These are phyloP conservation scores for Pongo abelii DNA, from an alignment of 2,113 vertebrate species.

Conservation along the genomic window DNA sequence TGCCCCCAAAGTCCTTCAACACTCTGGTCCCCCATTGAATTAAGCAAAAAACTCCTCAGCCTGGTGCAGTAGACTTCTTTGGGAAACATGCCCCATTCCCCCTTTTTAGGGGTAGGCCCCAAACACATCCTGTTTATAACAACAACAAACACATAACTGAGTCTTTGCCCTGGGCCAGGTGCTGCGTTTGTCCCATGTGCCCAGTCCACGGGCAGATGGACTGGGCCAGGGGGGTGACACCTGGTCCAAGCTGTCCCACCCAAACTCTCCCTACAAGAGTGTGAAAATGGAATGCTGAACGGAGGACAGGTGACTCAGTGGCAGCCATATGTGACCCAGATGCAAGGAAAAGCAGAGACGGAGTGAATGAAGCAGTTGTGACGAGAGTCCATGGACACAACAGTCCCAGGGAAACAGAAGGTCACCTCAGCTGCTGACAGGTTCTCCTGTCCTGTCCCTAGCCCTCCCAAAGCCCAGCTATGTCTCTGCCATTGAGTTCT, in stretches of 20 bases:
- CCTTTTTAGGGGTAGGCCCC: not conserved
- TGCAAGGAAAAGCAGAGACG: fast-evolving
- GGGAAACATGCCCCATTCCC: not conserved
- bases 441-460: not conserved
- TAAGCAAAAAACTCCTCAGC: not conserved
- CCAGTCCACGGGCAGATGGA: not conserved
- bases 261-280: not conserved
- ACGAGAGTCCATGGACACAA: not conserved
- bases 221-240: not conserved
- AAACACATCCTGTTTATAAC: not conserved
- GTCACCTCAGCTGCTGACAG: too few relatives aligned
- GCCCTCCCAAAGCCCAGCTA: not conserved
- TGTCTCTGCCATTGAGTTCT: not conserved
- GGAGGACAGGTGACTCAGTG: not conserved
- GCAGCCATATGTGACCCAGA: not conserved
- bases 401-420: not conserved
- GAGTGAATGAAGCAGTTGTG: not conserved
- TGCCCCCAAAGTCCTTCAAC: not conserved
- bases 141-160: not conserved
- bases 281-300: not conserved
- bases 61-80: not conserved
- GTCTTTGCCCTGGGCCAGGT: not conserved
- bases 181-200: not conserved
- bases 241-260: not conserved
- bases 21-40: not conserved